Evolutionary conservation across 2,797 vertebrate genomes (phyloP).

Genomic region (Darevskia nairensis): DNA sequence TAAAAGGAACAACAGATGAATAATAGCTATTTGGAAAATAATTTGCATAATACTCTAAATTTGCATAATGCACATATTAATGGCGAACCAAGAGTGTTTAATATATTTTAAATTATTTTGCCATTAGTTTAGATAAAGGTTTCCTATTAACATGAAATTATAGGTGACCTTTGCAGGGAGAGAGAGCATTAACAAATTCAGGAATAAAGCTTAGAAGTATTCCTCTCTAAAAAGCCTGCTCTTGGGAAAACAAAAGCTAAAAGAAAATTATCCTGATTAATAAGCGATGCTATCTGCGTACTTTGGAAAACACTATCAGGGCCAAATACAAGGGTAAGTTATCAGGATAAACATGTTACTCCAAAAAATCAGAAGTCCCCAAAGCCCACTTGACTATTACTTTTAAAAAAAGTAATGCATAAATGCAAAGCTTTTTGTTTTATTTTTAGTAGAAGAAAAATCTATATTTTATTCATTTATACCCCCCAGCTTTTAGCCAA

Average conservation of each 20-base stretch:
- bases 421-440: not conserved
- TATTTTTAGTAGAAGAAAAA: not conserved
- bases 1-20: slow-evolving; percentile 15
- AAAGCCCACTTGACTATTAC: not conserved
- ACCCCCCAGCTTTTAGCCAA: too few species aligned
- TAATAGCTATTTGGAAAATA: not conserved
- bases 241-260: slow-evolving; percentile 11
- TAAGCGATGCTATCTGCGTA: not conserved
- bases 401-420: not conserved
- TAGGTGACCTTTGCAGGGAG: slow-evolving; percentile 11
- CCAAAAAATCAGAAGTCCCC: not conserved
- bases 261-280: slow-evolving; percentile 34
- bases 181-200: slow-evolving; percentile 36
- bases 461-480: too few species aligned
- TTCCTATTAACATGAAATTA: slow-evolving; percentile 28
- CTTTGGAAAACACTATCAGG: slow-evolving; percentile 2
- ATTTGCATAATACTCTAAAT: not conserved
- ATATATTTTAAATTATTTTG: slow-evolving; percentile 7
- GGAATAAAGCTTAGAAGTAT: slow-evolving; percentile 13
- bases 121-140: slow-evolving; percentile 32
- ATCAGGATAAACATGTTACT: not conserved
- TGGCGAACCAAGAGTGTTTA: slow-evolving; percentile 1
- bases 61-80: slow-evolving; percentile 27
- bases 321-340: not conserved
- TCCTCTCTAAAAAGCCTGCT: slow-evolving; percentile 22